Conservation (phyloP, 2,797 vertebrate species). For the Hipposideros larvatus region DNA sequence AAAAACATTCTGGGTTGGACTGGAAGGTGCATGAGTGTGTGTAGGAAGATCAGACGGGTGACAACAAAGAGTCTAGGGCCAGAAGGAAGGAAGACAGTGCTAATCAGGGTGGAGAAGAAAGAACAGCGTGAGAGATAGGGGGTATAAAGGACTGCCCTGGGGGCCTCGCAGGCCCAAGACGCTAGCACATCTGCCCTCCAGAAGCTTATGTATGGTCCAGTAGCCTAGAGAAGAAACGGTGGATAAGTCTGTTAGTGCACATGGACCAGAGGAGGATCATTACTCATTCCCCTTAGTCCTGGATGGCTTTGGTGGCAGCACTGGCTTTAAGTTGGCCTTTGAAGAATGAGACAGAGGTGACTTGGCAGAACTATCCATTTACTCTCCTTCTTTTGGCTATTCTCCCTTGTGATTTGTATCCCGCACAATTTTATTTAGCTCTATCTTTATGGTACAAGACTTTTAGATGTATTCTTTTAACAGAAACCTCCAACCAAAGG, state of each 20-base stretch:
- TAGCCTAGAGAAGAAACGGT: background rate
- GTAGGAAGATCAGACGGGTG: background rate
- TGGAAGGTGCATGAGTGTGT: background rate
- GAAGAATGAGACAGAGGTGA: constrained; percentile 47
- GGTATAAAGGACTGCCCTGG: background rate
- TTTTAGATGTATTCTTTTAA: constrained; percentile 4
- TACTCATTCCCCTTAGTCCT: background rate
- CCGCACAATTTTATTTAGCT: constrained; percentile 40
- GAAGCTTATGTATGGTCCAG: fast-evolving
- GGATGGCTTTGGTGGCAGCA: background rate
- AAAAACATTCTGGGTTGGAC: background rate
- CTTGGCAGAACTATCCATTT: constrained; percentile 34
- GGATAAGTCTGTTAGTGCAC: fast-evolving
- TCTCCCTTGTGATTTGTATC: background rate
- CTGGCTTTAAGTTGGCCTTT: constrained; percentile 50
- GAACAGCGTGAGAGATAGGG: fast-evolving
- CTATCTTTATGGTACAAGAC: background rate
- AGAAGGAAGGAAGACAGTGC: background rate
- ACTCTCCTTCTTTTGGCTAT: constrained; percentile 24
- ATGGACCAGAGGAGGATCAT: background rate
- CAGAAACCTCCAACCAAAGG: constrained; percentile 52
- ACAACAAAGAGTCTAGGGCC: background rate
- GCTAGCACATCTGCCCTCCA: background rate
- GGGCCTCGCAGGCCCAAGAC: background rate
- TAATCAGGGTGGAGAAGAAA: background rate